Evolutionary conservation across 2,888 invertebrate genomes (phyloP), one percentile per base, ranked within the genome.

Genomic region (Cerastoderma edule): DNA sequence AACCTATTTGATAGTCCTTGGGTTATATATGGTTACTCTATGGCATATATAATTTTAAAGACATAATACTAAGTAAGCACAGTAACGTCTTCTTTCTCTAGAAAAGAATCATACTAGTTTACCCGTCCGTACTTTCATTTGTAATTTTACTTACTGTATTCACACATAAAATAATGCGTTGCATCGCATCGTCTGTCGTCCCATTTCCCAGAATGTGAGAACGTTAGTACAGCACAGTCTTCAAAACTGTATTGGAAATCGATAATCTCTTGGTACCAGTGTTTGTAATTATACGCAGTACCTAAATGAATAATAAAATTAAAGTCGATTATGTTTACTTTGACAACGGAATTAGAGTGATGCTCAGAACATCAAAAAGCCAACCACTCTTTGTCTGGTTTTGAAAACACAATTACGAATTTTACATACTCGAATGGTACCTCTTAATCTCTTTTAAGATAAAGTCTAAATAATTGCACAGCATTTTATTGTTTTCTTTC

Each of bases 141-240:
- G 5, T 10, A 50, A 50, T 50, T 50, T n/a, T 13, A 71, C 54
- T 54, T 67, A 72, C 76, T 54, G 35, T 64, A 76, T 44, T 76
- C 67, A 46, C 76, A 76, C 2, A 75, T 75, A 30, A 71, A 75
- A 13, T 33, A n/a, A 39, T 60, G 60, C 5, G 60, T 33, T 0
- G 67, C 60, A 10, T 22, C n/a, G 54, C 78, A 78, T 4, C 50
- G 63, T 10, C 46, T 39, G 54, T 78, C 78, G n/a, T 78, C 78
- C 78, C 78, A 78, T 8, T 48, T 64, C 13, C 78, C 78, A 39
- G 27, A 32, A 35, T 78, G 70, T 5, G 30, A 10, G 16, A 60
- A 32, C 24, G 60, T 70, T 53, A 78, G 50, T 2, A 71, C 30
- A 6, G 74, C 74, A 57, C 78, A 78, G 57, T 74, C 74, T 56